phyloP scores from a whole-genome alignment of 2,888 invertebrate genomes.

The Ephialtes manifestator region DNA sequence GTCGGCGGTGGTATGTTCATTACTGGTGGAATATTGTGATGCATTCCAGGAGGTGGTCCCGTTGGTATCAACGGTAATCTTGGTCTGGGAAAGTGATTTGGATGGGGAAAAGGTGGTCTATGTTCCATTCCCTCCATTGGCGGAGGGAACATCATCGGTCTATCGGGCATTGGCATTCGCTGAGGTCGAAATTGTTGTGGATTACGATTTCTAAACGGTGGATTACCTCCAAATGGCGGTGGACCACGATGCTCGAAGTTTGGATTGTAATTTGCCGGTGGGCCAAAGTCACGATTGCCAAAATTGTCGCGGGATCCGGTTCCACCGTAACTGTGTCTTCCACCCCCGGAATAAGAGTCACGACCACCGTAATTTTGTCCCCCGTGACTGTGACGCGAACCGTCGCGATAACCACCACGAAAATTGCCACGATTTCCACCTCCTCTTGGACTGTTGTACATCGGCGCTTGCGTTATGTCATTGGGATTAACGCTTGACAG shows the following conservation, averaged over 20 bases:
- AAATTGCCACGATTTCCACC: slow-evolving; percentile 83
- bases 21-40: slow-evolving; percentile 48
- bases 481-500: slow-evolving; percentile 78
- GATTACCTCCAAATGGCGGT: slow-evolving; percentile 76
- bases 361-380: slow-evolving; percentile 85
- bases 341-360: slow-evolving; percentile 83
- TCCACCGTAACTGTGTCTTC: slow-evolving; percentile 82
- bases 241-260: slow-evolving; percentile 81
- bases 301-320: slow-evolving; percentile 75
- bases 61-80: slow-evolving; percentile 48
- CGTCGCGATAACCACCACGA: slow-evolving; percentile 80
- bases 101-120: slow-evolving; percentile 70
- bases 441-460: slow-evolving; percentile 89
- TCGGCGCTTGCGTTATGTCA: slow-evolving; percentile 87
- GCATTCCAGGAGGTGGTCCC: slow-evolving; percentile 70
- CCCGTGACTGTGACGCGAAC: slow-evolving; percentile 80
- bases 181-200: slow-evolving; percentile 81
- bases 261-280: slow-evolving; percentile 78
- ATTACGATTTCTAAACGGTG: slow-evolving; percentile 80
- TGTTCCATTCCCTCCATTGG: slow-evolving; percentile 71
- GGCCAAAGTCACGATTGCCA: slow-evolving; percentile 79
- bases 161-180: slow-evolving; percentile 56
- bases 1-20: slow-evolving; percentile 45
- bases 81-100: slow-evolving; percentile 64
- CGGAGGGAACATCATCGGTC: slow-evolving; percentile 63